Conservation (phyloP, 2,797 vertebrate genomes). For the Pygocentrus nattereri region DNA sequence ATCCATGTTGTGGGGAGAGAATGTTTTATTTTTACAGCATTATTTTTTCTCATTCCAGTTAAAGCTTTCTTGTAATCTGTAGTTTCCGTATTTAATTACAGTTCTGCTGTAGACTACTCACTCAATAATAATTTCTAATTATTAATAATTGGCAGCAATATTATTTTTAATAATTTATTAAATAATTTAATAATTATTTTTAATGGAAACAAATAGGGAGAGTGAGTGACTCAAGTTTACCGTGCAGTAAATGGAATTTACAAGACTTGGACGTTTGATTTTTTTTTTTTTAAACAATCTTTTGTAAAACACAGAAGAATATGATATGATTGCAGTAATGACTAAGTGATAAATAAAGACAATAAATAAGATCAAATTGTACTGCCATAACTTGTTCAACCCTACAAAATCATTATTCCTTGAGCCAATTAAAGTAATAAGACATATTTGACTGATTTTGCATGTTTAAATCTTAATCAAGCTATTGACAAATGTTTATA, state of each 20-base stretch:
- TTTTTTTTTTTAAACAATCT: neutral
- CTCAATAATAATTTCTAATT: neutral
- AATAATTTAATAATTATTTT: too few relatives aligned
- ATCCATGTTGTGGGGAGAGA: neutral
- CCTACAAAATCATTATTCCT: too few relatives aligned
- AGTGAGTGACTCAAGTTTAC: neutral
- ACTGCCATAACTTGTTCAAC: too few relatives aligned
- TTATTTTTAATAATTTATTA: neutral
- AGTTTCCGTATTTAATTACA: neutral
- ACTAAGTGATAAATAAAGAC: neutral
- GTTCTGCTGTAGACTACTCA: neutral
- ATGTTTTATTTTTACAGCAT: neutral
- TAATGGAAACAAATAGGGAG: neutral
- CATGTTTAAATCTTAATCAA: too few relatives aligned
- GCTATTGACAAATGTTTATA: too few relatives aligned
- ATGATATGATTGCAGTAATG: neutral
- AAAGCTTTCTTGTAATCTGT: neutral
- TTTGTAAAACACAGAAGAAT: neutral
- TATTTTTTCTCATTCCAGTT: too few relatives aligned
- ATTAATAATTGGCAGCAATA: too few relatives aligned
- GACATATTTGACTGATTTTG: too few relatives aligned
- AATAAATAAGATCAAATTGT: neutral
- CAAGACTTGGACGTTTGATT: neutral
- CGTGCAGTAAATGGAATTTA: neutral
- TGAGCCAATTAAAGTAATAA: too few relatives aligned